These are phyloP conservation scores for Drosophila bipectinata DNA, from an alignment of 1,140 invertebrate genomes.

Conservation along the genomic window DNA sequence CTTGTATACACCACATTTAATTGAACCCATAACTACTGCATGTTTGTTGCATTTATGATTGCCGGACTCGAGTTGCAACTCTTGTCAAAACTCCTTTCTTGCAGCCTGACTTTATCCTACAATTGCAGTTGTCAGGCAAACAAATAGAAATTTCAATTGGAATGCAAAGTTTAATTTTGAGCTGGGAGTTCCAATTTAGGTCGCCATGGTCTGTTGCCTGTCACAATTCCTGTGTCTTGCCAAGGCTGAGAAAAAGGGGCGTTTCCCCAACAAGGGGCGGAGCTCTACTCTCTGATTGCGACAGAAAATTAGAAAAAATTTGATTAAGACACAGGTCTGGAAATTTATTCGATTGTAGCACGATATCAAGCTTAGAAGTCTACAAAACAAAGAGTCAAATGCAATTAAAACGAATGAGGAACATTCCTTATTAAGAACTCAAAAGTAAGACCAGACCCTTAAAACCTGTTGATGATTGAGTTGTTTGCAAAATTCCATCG, in stretches of 20 bases:
- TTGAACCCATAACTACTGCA: constrained; percentile 18
- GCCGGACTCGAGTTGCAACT: constrained; percentile 2
- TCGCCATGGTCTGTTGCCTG: constrained; percentile 58
- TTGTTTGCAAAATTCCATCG: constrained; percentile 22
- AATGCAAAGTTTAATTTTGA: constrained; percentile 69
- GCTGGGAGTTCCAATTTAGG: constrained; percentile 65
- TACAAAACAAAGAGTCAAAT: too few relatives aligned
- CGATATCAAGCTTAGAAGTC: background rate
- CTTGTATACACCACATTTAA: constrained; percentile 1
- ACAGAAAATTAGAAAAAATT: constrained; percentile 24
- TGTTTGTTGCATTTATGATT: constrained; percentile 33
- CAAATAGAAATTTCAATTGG: constrained; percentile 73
- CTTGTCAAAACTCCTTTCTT: constrained; percentile 12
- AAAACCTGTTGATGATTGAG: constrained; percentile 20
- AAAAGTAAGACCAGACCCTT: background rate
- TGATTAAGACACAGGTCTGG: background rate
- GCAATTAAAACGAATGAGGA: too few relatives aligned
- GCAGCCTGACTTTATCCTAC: background rate
- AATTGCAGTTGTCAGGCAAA: constrained; percentile 44
- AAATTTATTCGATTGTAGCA: constrained; percentile 8
- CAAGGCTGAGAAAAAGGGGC: constrained; percentile 37
- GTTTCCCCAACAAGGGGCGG: constrained; percentile 14
- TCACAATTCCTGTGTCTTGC: constrained; percentile 40
- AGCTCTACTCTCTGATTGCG: constrained; percentile 31
- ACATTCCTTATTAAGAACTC: background rate